Percentiles rank a stretch among this genome's conserved stretches.
Conservation (phyloP, 2,797 vertebrate genomes). For the Phylloscopus collybita region DNA sequence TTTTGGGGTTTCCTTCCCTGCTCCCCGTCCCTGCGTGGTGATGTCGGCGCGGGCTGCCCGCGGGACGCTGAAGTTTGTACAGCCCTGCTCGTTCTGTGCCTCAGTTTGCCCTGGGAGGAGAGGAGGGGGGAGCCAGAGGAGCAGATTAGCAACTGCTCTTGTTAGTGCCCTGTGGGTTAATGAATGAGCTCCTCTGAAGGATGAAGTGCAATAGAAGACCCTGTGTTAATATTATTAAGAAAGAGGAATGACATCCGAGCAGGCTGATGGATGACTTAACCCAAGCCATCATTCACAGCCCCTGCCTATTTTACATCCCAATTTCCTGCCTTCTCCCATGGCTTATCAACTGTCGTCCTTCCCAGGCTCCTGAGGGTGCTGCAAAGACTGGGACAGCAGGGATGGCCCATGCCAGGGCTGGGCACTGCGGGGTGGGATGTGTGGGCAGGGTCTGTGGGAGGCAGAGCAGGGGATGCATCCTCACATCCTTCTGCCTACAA, state of each 20-base stretch:
- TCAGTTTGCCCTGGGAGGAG: slow-evolving; percentile 23
- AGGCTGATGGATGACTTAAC: background rate
- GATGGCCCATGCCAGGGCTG: fast-evolving
- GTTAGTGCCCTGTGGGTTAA: fast-evolving
- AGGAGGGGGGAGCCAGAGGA: background rate
- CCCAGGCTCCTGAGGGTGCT: background rate
- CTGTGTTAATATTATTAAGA: background rate
- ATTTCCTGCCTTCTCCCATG: background rate
- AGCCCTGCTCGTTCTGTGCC: background rate
- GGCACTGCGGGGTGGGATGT: background rate
- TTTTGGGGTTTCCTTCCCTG: background rate
- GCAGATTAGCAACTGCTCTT: background rate
- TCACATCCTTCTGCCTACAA: background rate
- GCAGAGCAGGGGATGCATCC: background rate
- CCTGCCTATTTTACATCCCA: background rate
- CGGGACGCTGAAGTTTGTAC: background rate
- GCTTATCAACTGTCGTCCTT: background rate
- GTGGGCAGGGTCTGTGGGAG: background rate
- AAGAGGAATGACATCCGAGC: background rate
- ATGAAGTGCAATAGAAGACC: background rate
- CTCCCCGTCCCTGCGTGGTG: background rate
- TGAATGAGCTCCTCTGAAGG: background rate
- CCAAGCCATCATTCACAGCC: background rate
- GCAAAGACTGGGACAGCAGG: background rate
- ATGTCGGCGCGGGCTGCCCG: background rate